Conservation (phyloP, 2,113 vertebrate species). For the Ochotona princeps region DNA sequence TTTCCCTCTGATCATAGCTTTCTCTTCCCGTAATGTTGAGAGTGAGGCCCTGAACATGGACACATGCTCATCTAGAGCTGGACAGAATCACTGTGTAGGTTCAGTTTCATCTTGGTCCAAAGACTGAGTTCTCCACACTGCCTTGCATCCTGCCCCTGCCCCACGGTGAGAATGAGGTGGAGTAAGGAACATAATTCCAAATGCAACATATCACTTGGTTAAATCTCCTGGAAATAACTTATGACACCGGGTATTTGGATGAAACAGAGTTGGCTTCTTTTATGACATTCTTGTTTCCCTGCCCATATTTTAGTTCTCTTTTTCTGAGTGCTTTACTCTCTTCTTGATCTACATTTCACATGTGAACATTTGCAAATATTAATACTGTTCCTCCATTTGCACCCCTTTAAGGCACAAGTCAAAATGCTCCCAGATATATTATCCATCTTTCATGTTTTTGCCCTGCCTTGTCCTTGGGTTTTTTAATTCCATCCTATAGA, state of each 20-base stretch:
- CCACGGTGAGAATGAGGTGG: fast-evolving
- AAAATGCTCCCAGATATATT: not conserved
- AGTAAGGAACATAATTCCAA: not conserved
- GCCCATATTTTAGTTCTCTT: constrained; percentile 37
- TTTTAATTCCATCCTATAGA: not conserved
- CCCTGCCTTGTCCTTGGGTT: not conserved
- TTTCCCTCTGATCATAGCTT: not conserved
- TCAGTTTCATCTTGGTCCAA: not conserved
- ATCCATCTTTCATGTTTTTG: not conserved
- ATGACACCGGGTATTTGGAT: not conserved
- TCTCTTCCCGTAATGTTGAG: not conserved
- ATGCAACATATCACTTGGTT: not conserved
- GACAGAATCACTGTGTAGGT: not conserved
- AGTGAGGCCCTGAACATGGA: not conserved
- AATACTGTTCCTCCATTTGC: not conserved
- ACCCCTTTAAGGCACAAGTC: constrained; percentile 10
- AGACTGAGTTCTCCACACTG: not conserved
- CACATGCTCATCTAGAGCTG: not conserved
- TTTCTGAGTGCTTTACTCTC: constrained; percentile 32
- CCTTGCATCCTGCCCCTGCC: too few species aligned
- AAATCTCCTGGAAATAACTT: constrained; percentile 18
- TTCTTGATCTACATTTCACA: constrained; percentile 13
- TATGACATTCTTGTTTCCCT: not conserved
- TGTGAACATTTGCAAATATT: not conserved
- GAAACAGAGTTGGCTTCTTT: constrained; percentile 55